phyloP scores from a whole-genome alignment of 2,113 vertebrate genomes.

The Tricholaema leucomelas region DNA sequence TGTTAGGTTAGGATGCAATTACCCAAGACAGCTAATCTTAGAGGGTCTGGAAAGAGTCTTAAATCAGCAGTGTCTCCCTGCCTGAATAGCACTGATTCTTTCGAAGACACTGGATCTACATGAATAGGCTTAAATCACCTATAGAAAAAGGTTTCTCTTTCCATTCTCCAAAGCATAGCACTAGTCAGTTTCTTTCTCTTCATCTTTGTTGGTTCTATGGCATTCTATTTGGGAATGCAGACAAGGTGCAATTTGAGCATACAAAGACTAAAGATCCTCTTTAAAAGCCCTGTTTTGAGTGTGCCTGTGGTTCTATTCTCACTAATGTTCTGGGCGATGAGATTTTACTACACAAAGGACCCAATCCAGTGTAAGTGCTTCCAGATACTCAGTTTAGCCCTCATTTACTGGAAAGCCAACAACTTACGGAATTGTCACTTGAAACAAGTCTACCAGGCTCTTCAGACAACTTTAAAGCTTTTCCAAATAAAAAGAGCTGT shows the following conservation, averaged over 20 bases:
- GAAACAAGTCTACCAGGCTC: neutral
- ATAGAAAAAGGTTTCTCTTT: conserved; percentile 6
- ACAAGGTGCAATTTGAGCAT: neutral
- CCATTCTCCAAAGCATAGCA: neutral
- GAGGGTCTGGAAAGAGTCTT: conserved; percentile 5
- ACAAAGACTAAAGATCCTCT: neutral
- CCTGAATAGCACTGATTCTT: conserved; percentile 25
- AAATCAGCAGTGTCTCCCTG: conserved; percentile 1
- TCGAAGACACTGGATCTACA: neutral
- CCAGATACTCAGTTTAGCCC: neutral
- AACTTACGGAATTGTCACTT: neutral
- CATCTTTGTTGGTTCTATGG: neutral
- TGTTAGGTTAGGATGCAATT: neutral
- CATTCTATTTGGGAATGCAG: neutral
- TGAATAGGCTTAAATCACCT: conserved; percentile 33
- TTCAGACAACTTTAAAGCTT: neutral
- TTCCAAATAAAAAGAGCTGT: neutral
- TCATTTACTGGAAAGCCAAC: neutral
- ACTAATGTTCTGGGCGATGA: neutral
- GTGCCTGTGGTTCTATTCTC: neutral
- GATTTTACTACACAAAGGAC: conserved; percentile 23
- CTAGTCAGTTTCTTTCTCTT: neutral
- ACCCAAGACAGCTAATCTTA: neutral
- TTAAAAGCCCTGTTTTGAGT: neutral
- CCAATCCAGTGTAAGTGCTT: conserved; percentile 5